Percentiles rank a stretch among this genome's conserved stretches.
These are phyloP conservation scores for Macrosteles quadrilineatus DNA, from an alignment of 1,140 invertebrate genomes.

Conservation along the genomic window DNA sequence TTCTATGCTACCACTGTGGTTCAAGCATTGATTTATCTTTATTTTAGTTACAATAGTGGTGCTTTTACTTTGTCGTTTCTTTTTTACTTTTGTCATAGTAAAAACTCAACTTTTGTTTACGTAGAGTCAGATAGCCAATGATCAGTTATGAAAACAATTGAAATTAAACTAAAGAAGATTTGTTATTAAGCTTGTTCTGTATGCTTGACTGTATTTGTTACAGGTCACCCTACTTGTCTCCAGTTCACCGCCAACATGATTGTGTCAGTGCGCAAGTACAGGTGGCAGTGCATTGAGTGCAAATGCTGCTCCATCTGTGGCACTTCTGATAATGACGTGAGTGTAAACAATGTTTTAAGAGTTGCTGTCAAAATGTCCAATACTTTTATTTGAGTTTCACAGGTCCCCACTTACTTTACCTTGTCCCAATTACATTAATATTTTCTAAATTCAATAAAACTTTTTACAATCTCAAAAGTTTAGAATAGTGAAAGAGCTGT, in stretches of 20 bases:
- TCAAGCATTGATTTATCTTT: too few species aligned
- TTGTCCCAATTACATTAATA: constrained; percentile 55
- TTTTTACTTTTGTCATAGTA: constrained; percentile 34
- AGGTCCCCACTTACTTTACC: constrained; percentile 98
- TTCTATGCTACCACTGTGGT: too few species aligned
- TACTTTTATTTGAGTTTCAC: constrained; percentile 67
- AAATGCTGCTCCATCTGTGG: constrained; percentile 99
- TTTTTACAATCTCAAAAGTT: too few species aligned
- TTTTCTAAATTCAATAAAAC: background rate
- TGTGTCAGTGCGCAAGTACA: constrained; percentile 94
- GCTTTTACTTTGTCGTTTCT: constrained; percentile 33
- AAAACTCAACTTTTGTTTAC: too few species aligned
- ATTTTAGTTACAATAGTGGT: too few species aligned
- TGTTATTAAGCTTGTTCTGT: too few species aligned
- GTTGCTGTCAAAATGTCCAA: too few species aligned
- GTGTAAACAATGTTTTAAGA: constrained; percentile 48
- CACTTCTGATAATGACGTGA: constrained; percentile 98
- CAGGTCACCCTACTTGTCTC: constrained; percentile 92
- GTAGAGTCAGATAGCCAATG: too few species aligned
- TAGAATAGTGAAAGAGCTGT: too few species aligned
- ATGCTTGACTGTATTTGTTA: too few species aligned
- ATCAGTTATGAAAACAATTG: too few species aligned
- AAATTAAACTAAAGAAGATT: too few species aligned
- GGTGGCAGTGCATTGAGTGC: constrained; percentile 99
- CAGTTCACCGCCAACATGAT: constrained; percentile 99